phyloP scores from a whole-genome alignment of 2,113 vertebrate genomes.

The Gymnobelideus leadbeateri region DNA sequence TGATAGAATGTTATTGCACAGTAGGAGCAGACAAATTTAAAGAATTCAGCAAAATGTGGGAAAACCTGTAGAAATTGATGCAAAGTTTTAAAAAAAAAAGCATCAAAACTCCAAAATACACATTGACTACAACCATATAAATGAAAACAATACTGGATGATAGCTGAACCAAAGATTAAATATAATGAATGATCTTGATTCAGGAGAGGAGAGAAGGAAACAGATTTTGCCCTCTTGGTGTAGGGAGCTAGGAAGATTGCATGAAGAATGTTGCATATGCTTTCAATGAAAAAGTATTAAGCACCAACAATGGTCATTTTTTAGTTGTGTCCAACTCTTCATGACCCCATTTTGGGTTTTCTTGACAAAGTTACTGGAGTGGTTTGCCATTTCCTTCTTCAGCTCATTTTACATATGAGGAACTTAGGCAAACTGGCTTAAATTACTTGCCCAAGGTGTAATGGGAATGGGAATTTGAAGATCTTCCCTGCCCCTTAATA shows the following conservation, averaged over 20 bases:
- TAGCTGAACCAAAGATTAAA: background rate
- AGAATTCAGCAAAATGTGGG: background rate
- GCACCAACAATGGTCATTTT: background rate
- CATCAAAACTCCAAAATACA: background rate
- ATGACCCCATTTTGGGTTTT: too few species aligned
- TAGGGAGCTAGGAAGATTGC: background rate
- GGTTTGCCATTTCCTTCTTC: background rate
- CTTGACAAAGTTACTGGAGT: background rate
- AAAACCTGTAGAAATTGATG: background rate
- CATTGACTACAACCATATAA: background rate
- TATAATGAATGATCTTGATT: background rate
- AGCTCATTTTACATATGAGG: background rate
- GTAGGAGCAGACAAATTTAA: background rate
- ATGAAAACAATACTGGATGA: background rate
- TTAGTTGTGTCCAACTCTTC: too few species aligned
- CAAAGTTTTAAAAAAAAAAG: background rate
- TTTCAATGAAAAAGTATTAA: background rate
- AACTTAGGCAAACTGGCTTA: background rate
- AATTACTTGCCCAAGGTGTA: too few species aligned
- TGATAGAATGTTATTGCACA: background rate
- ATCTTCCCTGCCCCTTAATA: too few species aligned
- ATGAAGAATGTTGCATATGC: background rate
- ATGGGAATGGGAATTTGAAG: too few species aligned
- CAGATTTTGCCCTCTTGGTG: background rate
- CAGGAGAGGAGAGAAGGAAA: background rate